phyloP scores from a whole-genome alignment of 2,113 vertebrate genomes.

The Pelecanus crispus region DNA sequence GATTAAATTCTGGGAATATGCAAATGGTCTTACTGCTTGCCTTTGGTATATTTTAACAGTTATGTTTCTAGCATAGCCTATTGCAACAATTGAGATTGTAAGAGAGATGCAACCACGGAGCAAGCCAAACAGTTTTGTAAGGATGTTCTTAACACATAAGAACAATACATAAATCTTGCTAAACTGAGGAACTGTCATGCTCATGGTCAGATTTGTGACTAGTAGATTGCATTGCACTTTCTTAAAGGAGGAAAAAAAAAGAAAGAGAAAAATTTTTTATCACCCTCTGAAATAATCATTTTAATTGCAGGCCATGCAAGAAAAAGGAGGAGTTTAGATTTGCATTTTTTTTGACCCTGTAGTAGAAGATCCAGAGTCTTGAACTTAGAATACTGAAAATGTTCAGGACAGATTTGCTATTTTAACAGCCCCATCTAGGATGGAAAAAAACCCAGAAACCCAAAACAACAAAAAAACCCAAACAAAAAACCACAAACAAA shows the following conservation, averaged over 20 bases:
- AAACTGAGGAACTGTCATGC: neutral
- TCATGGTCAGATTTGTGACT: neutral
- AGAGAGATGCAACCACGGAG: neutral
- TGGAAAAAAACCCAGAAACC: neutral
- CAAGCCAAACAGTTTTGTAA: neutral
- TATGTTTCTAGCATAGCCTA: neutral
- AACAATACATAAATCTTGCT: neutral
- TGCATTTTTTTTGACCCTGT: neutral
- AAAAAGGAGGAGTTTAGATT: neutral
- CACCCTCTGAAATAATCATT: neutral
- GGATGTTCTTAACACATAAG: neutral
- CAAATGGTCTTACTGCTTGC: neutral
- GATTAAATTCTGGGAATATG: neutral
- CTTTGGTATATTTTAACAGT: neutral
- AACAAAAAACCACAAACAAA: too few relatives aligned
- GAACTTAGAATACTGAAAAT: neutral
- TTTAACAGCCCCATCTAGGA: neutral
- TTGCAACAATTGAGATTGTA: neutral
- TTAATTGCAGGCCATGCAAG: neutral
- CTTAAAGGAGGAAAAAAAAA: neutral
- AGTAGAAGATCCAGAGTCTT: neutral
- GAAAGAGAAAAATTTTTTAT: neutral
- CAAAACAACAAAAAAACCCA: neutral
- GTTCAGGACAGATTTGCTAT: neutral
- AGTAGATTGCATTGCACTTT: neutral